A percentile compares a stretch with the other conserved stretches of the same genome.
phyloP scores from a whole-genome alignment of 1,140 invertebrate species.

The Littorina saxatilis region DNA sequence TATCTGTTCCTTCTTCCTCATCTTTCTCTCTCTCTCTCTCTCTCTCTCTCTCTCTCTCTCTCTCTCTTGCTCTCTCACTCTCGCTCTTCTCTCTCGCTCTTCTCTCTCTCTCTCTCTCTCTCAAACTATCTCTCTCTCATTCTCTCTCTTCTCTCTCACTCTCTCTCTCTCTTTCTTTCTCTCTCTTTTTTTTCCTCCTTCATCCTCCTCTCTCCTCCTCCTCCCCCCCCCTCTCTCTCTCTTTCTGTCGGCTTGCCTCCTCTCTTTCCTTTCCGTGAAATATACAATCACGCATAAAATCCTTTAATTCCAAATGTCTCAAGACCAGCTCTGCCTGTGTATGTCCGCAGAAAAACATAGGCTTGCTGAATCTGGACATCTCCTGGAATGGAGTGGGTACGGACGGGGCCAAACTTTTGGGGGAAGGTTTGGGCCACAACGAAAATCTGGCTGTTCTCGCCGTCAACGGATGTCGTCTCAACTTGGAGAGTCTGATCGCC shows the following conservation, averaged over 20 bases:
- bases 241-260: not conserved
- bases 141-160: not conserved
- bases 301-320: not conserved
- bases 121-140: too few relatives aligned
- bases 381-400: constrained; percentile 53
- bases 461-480: constrained; percentile 20
- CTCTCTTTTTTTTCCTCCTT: not conserved
- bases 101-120: too few relatives aligned
- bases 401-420: constrained; percentile 36
- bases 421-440: constrained; percentile 28
- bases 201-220: not conserved
- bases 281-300: not conserved
- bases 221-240: not conserved
- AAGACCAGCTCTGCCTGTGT: too few relatives aligned
- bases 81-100: not conserved
- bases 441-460: not conserved
- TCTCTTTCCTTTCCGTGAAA: not conserved
- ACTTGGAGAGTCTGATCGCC: not conserved
- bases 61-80: not conserved
- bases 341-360: constrained; percentile 23
- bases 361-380: constrained; percentile 49
- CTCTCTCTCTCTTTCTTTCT: not conserved
- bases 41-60: too few relatives aligned
- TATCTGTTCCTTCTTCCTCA: too few relatives aligned
- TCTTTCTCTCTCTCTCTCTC: too few relatives aligned